phyloP scores from a whole-genome alignment of 2,113 vertebrate genomes.

The Cyanoramphus novaezelandiae region DNA sequence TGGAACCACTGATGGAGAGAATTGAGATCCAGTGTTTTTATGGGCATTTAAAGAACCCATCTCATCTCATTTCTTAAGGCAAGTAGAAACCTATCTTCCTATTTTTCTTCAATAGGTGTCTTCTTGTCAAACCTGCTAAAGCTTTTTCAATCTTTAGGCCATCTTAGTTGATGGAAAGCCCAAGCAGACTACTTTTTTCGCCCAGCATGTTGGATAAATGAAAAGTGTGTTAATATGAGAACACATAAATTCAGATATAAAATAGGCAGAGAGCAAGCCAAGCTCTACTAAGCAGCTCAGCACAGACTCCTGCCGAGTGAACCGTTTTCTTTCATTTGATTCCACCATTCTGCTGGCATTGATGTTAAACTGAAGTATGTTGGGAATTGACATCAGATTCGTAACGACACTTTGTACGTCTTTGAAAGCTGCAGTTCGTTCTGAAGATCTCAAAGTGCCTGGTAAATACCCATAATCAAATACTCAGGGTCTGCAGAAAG shows the following conservation, averaged over 20 bases:
- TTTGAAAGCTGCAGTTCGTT: background rate
- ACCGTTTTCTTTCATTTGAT: background rate
- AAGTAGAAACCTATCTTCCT: background rate
- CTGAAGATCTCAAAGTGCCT: background rate
- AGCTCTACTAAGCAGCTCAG: background rate
- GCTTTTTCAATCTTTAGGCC: background rate
- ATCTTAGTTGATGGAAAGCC: background rate
- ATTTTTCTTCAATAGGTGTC: background rate
- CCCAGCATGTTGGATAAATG: background rate
- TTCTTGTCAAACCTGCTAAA: background rate
- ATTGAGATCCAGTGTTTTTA: background rate
- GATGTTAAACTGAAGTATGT: background rate
- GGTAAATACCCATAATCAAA: background rate
- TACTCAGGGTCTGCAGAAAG: background rate
- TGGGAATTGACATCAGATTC: background rate
- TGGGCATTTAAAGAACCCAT: background rate
- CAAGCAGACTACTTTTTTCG: background rate
- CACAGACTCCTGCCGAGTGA: background rate
- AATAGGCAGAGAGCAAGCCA: background rate
- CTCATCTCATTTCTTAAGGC: background rate
- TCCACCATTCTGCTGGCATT: background rate
- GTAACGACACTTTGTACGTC: background rate
- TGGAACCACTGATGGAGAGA: background rate
- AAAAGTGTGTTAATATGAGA: background rate
- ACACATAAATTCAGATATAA: background rate